These are phyloP conservation scores for Stichopus chloronotus DNA, from an alignment of 35 echinoderm and acorn worm species.

Conservation along the genomic window DNA sequence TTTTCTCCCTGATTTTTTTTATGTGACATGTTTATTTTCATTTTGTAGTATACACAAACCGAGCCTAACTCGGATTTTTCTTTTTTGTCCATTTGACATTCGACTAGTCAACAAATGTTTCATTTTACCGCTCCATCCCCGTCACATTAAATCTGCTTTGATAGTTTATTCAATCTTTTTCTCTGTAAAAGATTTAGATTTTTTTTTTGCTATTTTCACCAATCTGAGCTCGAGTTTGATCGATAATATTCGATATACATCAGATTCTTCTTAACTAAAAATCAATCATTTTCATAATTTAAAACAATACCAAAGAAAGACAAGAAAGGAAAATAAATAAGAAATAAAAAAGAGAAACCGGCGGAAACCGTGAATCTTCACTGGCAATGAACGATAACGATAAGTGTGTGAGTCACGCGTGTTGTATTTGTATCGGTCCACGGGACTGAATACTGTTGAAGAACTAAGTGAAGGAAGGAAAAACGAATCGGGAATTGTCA, in stretches of 20 bases:
- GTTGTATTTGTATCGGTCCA: constrained; percentile 14
- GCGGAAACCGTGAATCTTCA: background rate
- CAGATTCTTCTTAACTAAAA: constrained; percentile 13
- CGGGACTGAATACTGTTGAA: background rate
- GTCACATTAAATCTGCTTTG: too few species aligned
- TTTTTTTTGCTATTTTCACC: too few species aligned
- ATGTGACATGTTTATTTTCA: too few species aligned
- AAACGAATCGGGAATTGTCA: constrained; percentile 46
- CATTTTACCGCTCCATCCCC: too few species aligned
- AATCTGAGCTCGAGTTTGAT: background rate
- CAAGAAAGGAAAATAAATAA: too few species aligned
- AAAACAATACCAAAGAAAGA: constrained; percentile 14
- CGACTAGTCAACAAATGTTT: too few species aligned
- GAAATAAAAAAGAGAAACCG: too few species aligned
- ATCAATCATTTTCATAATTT: constrained; percentile 51
- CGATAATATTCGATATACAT: constrained; percentile 33
- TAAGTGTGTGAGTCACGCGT: background rate
- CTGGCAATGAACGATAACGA: too few species aligned
- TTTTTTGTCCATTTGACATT: background rate
- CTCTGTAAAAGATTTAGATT: too few species aligned
- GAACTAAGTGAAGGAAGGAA: constrained; percentile 6
- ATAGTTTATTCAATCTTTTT: background rate
- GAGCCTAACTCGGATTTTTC: too few species aligned
- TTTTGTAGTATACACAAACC: too few species aligned
- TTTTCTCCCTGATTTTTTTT: too few species aligned